Evolutionary conservation across 2,888 invertebrate genomes (phyloP).

Genomic region (Brenthis ino): DNA sequence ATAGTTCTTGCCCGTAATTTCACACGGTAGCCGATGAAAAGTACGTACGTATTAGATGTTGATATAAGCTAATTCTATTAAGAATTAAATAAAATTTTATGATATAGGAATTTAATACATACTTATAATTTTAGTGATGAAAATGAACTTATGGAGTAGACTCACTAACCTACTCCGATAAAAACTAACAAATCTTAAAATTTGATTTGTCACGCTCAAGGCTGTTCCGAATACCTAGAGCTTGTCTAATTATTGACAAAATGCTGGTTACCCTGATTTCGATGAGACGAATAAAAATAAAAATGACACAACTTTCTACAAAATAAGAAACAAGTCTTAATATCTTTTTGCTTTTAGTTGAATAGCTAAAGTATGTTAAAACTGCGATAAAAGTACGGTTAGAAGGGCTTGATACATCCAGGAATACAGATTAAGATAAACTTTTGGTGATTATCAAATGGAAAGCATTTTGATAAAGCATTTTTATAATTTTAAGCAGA

Average conservation of each 20-base stretch:
- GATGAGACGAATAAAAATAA: conserved; percentile 17
- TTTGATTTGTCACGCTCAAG: conserved; percentile 1
- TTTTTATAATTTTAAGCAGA: no score
- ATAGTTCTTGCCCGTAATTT: no score
- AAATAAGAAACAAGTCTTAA: conserved; percentile 23
- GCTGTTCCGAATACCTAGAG: conserved; percentile 12
- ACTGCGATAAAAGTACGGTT: neutral
- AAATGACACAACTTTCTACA: conserved; percentile 26
- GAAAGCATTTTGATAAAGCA: neutral
- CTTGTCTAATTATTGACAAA: conserved; percentile 17
- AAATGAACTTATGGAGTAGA: no score
- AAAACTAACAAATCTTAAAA: neutral
- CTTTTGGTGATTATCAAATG: neutral
- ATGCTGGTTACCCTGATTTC: conserved; percentile 18
- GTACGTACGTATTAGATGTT: no score
- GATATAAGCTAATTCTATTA: no score
- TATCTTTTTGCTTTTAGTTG: conserved; percentile 31
- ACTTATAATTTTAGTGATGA: no score
- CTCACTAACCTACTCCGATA: no score
- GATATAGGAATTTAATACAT: no score
- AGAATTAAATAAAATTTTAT: no score
- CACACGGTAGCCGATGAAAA: no score
- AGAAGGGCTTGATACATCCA: neutral
- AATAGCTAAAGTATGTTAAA: conserved; percentile 10
- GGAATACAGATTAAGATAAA: neutral